A percentile compares a stretch with the other conserved stretches of the same genome.
These are phyloP conservation scores for Xestoiulus laeticollis DNA, from an alignment of 2,888 invertebrate species.

Conservation along the genomic window DNA sequence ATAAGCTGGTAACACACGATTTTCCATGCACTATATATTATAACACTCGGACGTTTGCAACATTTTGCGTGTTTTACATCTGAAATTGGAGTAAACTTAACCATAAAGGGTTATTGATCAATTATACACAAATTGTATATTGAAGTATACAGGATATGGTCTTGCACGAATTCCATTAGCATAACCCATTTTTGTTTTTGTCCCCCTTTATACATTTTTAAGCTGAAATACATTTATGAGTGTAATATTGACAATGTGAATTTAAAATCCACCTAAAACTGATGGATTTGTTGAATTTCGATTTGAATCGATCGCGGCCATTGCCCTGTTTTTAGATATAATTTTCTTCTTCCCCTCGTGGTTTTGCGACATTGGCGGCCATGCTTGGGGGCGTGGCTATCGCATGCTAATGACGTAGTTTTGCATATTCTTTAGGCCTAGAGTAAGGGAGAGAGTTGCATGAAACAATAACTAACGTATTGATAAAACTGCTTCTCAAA, in stretches of 20 bases:
- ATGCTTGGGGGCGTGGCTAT: background rate
- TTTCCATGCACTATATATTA: no score
- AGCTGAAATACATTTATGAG: no score
- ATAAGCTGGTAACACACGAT: no score
- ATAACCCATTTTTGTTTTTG: background rate
- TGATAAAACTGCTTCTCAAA: background rate
- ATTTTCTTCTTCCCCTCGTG: background rate
- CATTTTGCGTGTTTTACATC: background rate
- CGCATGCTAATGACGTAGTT: constrained; percentile 34
- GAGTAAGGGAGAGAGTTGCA: background rate
- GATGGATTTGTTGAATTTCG: constrained; percentile 12
- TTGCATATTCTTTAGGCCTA: constrained; percentile 27
- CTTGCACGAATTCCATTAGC: background rate
- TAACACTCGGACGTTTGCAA: no score
- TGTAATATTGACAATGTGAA: background rate
- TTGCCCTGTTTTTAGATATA: constrained; percentile 40
- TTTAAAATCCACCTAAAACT: constrained; percentile 24
- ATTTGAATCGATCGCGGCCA: constrained; percentile 17
- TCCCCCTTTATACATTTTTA: no score
- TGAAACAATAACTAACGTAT: constrained; percentile 24
- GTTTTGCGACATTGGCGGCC: constrained; percentile 36
- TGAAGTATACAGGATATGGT: background rate
- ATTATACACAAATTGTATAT: no score
- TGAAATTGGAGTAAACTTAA: background rate
- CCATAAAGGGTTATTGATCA: background rate